Evolutionary conservation across 2,888 invertebrate genomes (phyloP), one percentile per base, ranked within the genome.

Genomic region (Abrostola triplasia): DNA sequence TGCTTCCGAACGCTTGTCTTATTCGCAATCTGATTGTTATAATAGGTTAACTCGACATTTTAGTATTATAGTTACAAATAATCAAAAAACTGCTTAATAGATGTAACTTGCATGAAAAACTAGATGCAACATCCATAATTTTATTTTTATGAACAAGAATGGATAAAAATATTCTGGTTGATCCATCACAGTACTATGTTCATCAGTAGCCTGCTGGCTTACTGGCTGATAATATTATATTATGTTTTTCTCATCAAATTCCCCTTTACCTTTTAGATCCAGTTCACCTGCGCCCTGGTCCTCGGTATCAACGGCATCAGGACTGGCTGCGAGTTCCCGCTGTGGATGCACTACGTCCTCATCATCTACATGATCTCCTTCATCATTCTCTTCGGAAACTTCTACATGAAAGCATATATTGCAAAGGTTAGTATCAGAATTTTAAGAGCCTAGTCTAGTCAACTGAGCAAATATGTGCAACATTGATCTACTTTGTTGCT

Each of bases 311-410:
- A 98, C 85, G 97, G 97, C 38, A 96, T 98, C 78, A 93, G 96
- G 65, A 97, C 96, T 11, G 97, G 97, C 76, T 98, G 98, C 89
- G 97, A 97, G 83, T 98, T 98, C 88, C 98, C 98, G 0, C 91
- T 97, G n/a, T 98, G 98, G 98, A 97, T 98, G 96, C 97, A 98
- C 87, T 97, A 98, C 87, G 96, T 97, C 0, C 96, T 98, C 56
- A 97, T 98, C 69, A 92, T 97, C 64, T 98, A 98, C 90, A 98
- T 98, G 98, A 94, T 97, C 79, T 97, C 98, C 5, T 98, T 98
- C 92, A 97, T 98, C 77, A 96, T 97, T 0, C 96, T 98, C 13
- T 98, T 98, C 84, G 98, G 98, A 59, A 97, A 97, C 87, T 98
- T 98, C 93, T 98, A 98, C 89, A 95, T 96, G 84, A 97, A 97